phyloP scores from a whole-genome alignment of 2,113 vertebrate species.

The Solea solea region DNA sequence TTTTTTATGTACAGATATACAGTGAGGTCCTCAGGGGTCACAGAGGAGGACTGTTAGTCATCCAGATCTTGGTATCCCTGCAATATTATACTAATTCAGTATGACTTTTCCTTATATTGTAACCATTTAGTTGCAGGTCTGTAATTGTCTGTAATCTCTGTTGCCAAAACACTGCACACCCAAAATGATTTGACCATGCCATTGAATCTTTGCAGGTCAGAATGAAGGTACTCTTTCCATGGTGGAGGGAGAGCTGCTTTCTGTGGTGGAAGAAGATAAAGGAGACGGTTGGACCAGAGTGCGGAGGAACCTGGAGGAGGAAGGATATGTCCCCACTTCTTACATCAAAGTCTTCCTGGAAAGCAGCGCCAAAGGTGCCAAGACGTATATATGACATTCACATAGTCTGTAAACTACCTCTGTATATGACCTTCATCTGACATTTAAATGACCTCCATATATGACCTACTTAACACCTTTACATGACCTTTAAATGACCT shows the following conservation, averaged over 20 bases:
- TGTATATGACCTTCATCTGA: background rate
- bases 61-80: too few relatives aligned
- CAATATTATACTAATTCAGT: too few relatives aligned
- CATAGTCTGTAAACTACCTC: slow-evolving; percentile 25
- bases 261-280: slow-evolving; percentile 96
- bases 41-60: too few relatives aligned
- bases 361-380: slow-evolving; percentile 96
- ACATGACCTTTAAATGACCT: background rate
- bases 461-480: background rate
- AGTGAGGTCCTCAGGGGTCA: background rate
- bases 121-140: too few relatives aligned
- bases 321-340: slow-evolving; percentile 97
- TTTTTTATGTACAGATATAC: background rate
- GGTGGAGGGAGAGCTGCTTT: slow-evolving; percentile 91
- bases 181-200: too few relatives aligned
- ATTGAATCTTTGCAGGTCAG: slow-evolving; percentile 82
- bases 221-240: slow-evolving; percentile 97
- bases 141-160: too few relatives aligned
- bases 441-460: background rate
- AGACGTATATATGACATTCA: slow-evolving; percentile 78
- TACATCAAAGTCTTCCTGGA: slow-evolving; percentile 98
- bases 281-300: slow-evolving; percentile 98
- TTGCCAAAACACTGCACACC: too few relatives aligned
- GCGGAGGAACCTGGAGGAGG: slow-evolving; percentile 91
- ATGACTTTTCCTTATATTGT: too few relatives aligned